Base-by-base conservation (phyloP, 35 echinoderm and acorn worm species). In the Stichopus chloronotus region DNA sequence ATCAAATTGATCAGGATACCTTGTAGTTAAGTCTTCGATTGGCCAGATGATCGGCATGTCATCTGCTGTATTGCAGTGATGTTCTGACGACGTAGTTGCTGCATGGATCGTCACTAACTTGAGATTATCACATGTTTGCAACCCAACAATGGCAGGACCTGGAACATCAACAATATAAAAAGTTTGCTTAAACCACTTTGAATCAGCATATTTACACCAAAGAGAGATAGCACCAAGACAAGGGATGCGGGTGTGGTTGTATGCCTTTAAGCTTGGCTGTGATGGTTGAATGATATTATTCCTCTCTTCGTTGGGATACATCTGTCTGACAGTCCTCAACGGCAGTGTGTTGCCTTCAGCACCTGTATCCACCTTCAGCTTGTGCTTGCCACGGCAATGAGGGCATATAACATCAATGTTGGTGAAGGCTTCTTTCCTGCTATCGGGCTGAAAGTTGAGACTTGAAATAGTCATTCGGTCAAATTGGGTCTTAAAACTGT, bases 371-470 rank as follows among this genome's bases (percentile, higher is more conserved):
- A 93, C 53, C 53, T 93, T 93, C 24, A 93, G 84, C 21, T 58
- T 87, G 63, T 94, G 84, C 24, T 78, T 24, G 55, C 86, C 93
- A 22, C 7, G 58, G 9, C 14, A 23, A 53, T 91, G 52, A 19
- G 93, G 93, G 25, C 87, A 91, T 30, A 90, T 83, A 16, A 94
- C 79, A 65, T 94, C 93, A 6, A 94, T 63, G 13, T 57, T 90
- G 13, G 78, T 93, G 82, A 23, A 95, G 58, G 81, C 63, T 61
- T 87, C 84, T 87, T 63, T 58, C 59, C 84, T 87, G 79, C 53
- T 82, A 21, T 43, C 0, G n/a, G 79, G 84, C 59, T 87, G 84
- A 53, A 82, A 82, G 79, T 82, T 82, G 2, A 82, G 79, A 53
- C 22, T 53, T 54, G 24, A 82, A 9, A 82, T 82, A 82, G 79